These are phyloP conservation scores for Amphilophus citrinellus DNA, from an alignment of 2,113 vertebrate genomes.

Conservation along the genomic window DNA sequence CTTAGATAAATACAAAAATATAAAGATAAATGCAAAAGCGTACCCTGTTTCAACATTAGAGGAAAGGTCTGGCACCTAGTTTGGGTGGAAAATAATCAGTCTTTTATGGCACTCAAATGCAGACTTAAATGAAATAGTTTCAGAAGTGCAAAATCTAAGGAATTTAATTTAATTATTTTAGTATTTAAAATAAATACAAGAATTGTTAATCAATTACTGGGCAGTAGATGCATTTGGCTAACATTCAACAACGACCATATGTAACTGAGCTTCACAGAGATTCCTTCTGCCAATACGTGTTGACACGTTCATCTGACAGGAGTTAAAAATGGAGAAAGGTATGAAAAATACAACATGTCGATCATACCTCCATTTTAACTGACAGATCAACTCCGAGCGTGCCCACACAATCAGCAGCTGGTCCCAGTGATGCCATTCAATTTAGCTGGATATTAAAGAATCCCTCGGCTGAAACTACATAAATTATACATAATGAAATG, in stretches of 20 bases:
- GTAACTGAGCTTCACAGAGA: not conserved
- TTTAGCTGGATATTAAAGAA: constrained; percentile 77
- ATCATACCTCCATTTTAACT: constrained; percentile 62
- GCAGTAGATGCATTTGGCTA: not conserved
- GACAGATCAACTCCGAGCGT: constrained; percentile 66
- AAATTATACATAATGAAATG: constrained; percentile 80
- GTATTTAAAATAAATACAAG: not conserved
- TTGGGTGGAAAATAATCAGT: not conserved
- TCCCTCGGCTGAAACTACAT: constrained; percentile 75
- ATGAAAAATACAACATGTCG: constrained; percentile 63
- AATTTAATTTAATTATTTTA: not conserved
- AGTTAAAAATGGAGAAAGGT: constrained; percentile 34
- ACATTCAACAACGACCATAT: not conserved
- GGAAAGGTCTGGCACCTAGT: not conserved
- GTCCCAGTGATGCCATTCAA: constrained; percentile 68
- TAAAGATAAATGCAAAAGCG: not conserved
- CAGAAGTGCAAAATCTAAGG: not conserved
- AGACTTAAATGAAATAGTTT: not conserved
- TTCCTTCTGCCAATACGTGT: constrained; percentile 15
- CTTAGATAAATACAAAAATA: too few species aligned
- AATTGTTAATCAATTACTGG: not conserved
- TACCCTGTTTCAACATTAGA: not conserved
- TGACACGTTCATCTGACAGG: constrained; percentile 19
- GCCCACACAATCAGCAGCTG: constrained; percentile 67
- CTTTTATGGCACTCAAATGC: not conserved